phyloP scores from a whole-genome alignment of 2,113 vertebrate genomes.

The Aleadryas rufinucha region DNA sequence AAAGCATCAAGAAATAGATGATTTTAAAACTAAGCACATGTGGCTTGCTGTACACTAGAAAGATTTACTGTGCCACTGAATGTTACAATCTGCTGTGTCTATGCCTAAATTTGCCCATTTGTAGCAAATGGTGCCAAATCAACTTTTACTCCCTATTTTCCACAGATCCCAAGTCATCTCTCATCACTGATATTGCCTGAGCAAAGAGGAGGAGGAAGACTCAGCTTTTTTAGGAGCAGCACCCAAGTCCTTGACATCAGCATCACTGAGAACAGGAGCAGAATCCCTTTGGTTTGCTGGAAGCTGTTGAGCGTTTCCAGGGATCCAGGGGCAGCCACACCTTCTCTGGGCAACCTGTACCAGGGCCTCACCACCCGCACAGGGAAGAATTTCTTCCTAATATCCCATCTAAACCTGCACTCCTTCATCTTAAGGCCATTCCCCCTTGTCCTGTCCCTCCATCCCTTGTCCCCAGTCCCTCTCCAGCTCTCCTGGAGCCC shows the following conservation, averaged over 20 bases:
- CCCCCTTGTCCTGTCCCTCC: not conserved
- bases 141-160: not conserved
- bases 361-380: fast-evolving
- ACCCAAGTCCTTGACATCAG: not conserved
- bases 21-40: not conserved
- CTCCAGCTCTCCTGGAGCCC: not conserved
- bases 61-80: not conserved
- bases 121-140: not conserved
- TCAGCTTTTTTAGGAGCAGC: not conserved
- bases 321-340: not conserved
- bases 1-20: not conserved
- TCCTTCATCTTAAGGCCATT: not conserved
- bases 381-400: not conserved
- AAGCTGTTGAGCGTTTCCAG: not conserved
- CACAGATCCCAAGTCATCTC: not conserved
- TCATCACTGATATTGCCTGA: not conserved
- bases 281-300: not conserved
- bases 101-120: not conserved
- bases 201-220: not conserved
- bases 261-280: not conserved
- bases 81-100: not conserved
- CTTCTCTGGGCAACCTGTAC: not conserved
- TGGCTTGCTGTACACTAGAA: not conserved
- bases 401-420: not conserved
- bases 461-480: not conserved